Evolutionary conservation across 2,888 invertebrate genomes (phyloP).

Genomic region (Polydrusus cervinus): DNA sequence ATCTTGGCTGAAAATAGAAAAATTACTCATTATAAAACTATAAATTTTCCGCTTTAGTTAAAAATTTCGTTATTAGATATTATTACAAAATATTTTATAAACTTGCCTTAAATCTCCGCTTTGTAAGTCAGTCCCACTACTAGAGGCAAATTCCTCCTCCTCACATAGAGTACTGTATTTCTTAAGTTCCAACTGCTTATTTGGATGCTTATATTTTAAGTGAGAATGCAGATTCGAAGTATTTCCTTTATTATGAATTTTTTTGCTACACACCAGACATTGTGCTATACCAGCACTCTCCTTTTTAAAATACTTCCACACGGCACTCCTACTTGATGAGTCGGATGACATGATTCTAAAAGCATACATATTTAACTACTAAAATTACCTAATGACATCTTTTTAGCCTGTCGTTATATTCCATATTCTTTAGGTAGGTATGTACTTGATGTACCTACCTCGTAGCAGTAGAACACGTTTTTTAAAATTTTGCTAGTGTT

Average conservation of each 20-base stretch:
- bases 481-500: not conserved
- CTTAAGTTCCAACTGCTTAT: not conserved
- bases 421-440: not conserved
- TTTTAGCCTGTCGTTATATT: not conserved
- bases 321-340: not conserved
- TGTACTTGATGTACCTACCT: not conserved
- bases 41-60: not conserved
- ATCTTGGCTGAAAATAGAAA: constrained; percentile 6
- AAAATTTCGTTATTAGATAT: not conserved
- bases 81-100: not conserved
- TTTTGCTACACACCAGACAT: not conserved
- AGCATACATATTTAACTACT: not conserved
- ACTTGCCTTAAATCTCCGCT: not conserved
- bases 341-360: constrained; percentile 7
- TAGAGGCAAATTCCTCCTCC: not conserved
- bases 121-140: not conserved
- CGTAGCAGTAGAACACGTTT: not conserved
- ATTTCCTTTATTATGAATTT: constrained; percentile 2
- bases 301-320: constrained; percentile 6
- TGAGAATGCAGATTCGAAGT: constrained; percentile 5
- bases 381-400: not conserved
- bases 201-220: constrained; percentile 6
- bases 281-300: constrained; percentile 3
- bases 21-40: not conserved
- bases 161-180: not conserved